Conservation (phyloP, 2,888 invertebrate species). For the Lochmaea capreae region DNA sequence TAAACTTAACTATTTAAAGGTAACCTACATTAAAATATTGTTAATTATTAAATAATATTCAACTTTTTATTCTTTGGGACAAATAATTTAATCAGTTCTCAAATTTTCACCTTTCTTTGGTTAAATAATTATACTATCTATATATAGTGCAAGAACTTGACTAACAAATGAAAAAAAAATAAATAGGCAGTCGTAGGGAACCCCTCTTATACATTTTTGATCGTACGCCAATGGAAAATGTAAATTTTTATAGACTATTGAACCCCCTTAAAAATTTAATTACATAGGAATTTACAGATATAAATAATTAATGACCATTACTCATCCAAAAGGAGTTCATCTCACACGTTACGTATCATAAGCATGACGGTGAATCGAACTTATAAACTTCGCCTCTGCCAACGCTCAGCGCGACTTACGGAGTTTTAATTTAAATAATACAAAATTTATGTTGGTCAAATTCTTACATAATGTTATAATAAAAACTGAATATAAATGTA, state of each 20-base stretch:
- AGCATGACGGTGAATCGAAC: too few species aligned
- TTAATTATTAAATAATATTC: not conserved
- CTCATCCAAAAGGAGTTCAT: too few species aligned
- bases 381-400: too few species aligned
- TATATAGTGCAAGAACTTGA: not conserved
- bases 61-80: not conserved
- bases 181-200: too few species aligned
- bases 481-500: not conserved
- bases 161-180: not conserved
- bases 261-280: too few species aligned
- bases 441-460: not conserved
- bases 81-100: not conserved
- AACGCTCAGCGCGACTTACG: too few species aligned
- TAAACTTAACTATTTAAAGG: too few species aligned
- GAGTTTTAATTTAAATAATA: not conserved
- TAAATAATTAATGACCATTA: too few species aligned
- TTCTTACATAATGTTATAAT: not conserved
- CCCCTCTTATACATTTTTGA: too few species aligned
- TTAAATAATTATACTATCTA: constrained; percentile 1
- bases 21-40: not conserved
- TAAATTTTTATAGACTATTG: too few species aligned
- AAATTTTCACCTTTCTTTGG: not conserved
- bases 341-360: too few species aligned
- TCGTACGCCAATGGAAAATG: too few species aligned
- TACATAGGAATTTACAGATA: not conserved